Evolutionary conservation across 2,888 invertebrate genomes (phyloP), one percentile per base, ranked within the genome.

Genomic region (Odontocolon sp.): DNA sequence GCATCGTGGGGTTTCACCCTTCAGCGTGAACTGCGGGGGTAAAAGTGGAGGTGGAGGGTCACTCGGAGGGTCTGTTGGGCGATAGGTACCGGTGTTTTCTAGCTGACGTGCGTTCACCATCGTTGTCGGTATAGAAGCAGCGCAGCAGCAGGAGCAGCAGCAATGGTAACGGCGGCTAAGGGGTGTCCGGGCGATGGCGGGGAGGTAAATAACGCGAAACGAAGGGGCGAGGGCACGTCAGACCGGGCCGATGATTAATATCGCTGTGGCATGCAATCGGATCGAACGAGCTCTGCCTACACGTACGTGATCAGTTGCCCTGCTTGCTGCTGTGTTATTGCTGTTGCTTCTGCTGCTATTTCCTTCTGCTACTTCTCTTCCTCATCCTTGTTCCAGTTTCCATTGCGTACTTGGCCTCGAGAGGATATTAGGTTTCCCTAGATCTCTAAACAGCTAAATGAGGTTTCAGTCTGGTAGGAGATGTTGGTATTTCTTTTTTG

Each of bases 231-330:
- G 89, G 88, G 89, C 86, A 90, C 89, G 91, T 91, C 91, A 91
- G 90, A 89, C 89, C 89, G n/a, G n/a, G 88, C 87, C 87, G 73
- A 91, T 92, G 92, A 92, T 92, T 92, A 92, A 92, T 92, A 91
- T 90, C 89, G 88, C 87, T 86, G 87, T 87, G 89, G 90, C 92
- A 92, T 91, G 92, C 92, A 90, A 92, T 91, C 91, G 89, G 91
- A 91, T 91, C 86, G 82, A 84, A 85, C 85, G 69, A 59, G 18
- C 31, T 45, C 52, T 38, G 26, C 38, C 54, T 40, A 38, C 57
- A 59, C 57, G 57, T 59, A 59, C 40, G 57, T 40, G 57, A 14
- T 59, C 38, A 59, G 57, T 28, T 42, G 38, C 57, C 57, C 38
- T 57, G 57, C 57, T 57, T 57, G 36, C 23, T 38, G 57, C 23